Conservation (phyloP, 2,797 vertebrate species). For the Neosilurus mollespiculum region DNA sequence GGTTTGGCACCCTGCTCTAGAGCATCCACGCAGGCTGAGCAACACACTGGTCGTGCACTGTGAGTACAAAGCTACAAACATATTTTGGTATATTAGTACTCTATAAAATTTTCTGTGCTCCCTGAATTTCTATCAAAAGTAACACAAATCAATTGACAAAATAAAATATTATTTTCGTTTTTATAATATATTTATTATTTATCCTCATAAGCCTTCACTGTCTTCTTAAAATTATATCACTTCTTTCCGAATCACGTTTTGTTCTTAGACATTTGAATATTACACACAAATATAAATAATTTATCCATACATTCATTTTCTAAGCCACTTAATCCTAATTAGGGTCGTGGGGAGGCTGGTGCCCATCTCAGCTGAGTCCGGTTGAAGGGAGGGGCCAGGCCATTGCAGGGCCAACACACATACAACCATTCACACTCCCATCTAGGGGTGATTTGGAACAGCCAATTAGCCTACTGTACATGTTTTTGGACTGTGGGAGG, state of each 20-base stretch:
- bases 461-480: too few relatives aligned
- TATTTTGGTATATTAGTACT: background rate
- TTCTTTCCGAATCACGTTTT: background rate
- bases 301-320: too few relatives aligned
- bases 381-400: too few relatives aligned
- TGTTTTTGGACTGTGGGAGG: too few relatives aligned
- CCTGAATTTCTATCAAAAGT: background rate
- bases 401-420: too few relatives aligned
- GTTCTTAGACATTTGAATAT: background rate
- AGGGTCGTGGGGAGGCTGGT: too few relatives aligned
- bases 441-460: too few relatives aligned
- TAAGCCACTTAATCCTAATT: too few relatives aligned
- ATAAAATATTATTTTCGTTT: background rate
- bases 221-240: background rate
- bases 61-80: conserved; percentile 64
- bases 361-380: too few relatives aligned
- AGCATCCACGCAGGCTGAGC: conserved; percentile 75
- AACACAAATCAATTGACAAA: background rate
- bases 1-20: conserved; percentile 81
- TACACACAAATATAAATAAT: background rate
- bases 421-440: too few relatives aligned
- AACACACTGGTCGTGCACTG: conserved; percentile 82
- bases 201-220: background rate
- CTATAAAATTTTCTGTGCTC: too few relatives aligned
- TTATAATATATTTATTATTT: background rate